Base-by-base conservation (phyloP, 2,113 vertebrate genomes). In the Cynocephalus volans region DNA sequence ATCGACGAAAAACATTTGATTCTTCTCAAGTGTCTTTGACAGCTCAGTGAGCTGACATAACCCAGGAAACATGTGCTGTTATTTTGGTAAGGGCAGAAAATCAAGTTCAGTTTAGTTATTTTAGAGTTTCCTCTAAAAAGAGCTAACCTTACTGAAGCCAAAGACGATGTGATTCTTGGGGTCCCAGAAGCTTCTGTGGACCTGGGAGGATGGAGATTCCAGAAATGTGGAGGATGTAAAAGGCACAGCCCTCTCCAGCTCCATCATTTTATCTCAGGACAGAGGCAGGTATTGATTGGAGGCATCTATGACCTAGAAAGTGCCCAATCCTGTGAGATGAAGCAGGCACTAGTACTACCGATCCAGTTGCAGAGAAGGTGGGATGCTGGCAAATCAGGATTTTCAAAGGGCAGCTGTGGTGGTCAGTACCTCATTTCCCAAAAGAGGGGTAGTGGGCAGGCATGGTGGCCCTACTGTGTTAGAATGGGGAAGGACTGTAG, bases 11-110 rank as follows among this genome's bases (percentile, higher is more conserved):
- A 96, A 85, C 77, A 93, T 94, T 96, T 94, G 81, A 97, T 96
- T 95, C 62, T 67, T 90, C n/a, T 93, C 62, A 88, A 97, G 72
- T 81, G 67, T 91, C 77, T 97, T 95, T 70, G 85, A 94, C 96
- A 95, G 72, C 82, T 97, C 91, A 82, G 65, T 36, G 93, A 97
- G 50, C 81, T 93, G 93, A 93, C n/a, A 88, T 75, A 97, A 94
- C 77, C 72, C 85, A 97, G 88, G 94, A 97, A 94, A 93, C 36
- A 84, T 85, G 52, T 58, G 81, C 45, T 70, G 85, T 95, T 97
- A 93, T 96, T 97, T 96, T 86, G 67, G 70, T 87, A 77, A 95
- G 76, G 50, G 15, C 65, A 94, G 76, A 95, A 93, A 81, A 84
- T 11, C 73, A 95, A 97, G 50, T 70, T 67, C 84, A 90, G 62